A percentile compares a stretch with the other conserved stretches of the same genome.
phyloP scores from a whole-genome alignment of 2,797 vertebrate genomes.

The Sebastes oblongus region DNA sequence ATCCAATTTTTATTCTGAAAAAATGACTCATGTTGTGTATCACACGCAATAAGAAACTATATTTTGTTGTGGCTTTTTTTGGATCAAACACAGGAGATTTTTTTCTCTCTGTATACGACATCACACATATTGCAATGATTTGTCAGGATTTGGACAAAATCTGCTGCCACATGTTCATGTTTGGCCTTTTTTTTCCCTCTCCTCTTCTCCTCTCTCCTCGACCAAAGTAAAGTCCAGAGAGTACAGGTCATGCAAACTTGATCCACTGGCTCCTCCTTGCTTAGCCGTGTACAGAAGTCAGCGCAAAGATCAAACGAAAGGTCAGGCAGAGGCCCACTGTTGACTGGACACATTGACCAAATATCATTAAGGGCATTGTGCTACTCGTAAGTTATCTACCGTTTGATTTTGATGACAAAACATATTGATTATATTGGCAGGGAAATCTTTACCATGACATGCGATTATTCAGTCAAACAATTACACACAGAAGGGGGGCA shows the following conservation, averaged over 20 bases:
- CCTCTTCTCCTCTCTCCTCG: neutral
- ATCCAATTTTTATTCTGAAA: neutral
- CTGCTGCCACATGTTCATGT: constrained; percentile 20
- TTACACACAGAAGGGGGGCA: neutral
- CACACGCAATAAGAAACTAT: neutral
- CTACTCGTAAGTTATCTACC: neutral
- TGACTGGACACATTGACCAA: neutral
- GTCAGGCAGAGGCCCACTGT: neutral
- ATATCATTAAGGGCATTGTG: neutral
- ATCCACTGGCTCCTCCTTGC: neutral
- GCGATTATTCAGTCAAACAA: neutral
- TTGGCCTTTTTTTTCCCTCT: neutral
- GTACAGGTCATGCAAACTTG: neutral
- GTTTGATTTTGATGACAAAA: neutral
- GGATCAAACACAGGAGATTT: neutral
- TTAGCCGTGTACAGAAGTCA: neutral
- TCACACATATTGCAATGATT: constrained; percentile 44
- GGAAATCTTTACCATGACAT: neutral
- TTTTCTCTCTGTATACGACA: neutral
- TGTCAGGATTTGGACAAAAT: constrained; percentile 17
- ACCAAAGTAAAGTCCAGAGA: neutral
- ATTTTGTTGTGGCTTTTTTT: neutral
- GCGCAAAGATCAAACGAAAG: neutral
- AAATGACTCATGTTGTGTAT: neutral
- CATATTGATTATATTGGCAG: neutral